phyloP scores from a whole-genome alignment of 2,113 vertebrate species.

The Etheostoma spectabile region DNA sequence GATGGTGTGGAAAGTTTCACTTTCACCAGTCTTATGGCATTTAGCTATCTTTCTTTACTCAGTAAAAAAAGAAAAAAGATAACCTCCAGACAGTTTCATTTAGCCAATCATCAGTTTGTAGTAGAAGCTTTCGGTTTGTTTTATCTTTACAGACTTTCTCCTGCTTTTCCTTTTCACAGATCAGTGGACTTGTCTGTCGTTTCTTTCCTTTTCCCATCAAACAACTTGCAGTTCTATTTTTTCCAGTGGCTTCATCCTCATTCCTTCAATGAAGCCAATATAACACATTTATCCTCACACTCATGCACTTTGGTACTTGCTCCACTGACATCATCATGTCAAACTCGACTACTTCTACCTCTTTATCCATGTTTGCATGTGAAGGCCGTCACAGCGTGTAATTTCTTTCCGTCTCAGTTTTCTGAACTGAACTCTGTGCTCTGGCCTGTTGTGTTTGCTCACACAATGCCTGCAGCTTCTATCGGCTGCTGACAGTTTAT shows the following conservation, averaged over 20 bases:
- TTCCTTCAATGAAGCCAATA: conserved; percentile 41
- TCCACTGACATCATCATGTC: conserved; percentile 30
- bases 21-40: too few relatives aligned
- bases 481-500: neutral
- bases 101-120: neutral
- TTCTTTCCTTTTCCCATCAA: conserved; percentile 31
- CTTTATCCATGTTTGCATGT: conserved; percentile 26
- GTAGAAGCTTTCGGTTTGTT: conserved; percentile 22
- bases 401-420: conserved; percentile 60
- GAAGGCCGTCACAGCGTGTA: conserved; percentile 34
- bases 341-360: conserved; percentile 34
- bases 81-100: neutral
- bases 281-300: conserved; percentile 40
- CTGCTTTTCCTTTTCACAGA: conserved; percentile 47
- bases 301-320: conserved; percentile 12
- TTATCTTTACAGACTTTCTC: conserved; percentile 13
- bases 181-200: conserved; percentile 8
- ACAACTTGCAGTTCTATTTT: conserved; percentile 46
- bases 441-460: conserved; percentile 5
- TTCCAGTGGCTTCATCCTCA: conserved; percentile 63
- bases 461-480: neutral
- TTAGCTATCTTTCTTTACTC: neutral
- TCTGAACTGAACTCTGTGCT: conserved; percentile 19
- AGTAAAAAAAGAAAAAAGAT: neutral
- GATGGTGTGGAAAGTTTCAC: too few relatives aligned